These are phyloP conservation scores for Anneissia japonica DNA, from an alignment of 35 echinoderm and acorn worm species.

Conservation along the genomic window DNA sequence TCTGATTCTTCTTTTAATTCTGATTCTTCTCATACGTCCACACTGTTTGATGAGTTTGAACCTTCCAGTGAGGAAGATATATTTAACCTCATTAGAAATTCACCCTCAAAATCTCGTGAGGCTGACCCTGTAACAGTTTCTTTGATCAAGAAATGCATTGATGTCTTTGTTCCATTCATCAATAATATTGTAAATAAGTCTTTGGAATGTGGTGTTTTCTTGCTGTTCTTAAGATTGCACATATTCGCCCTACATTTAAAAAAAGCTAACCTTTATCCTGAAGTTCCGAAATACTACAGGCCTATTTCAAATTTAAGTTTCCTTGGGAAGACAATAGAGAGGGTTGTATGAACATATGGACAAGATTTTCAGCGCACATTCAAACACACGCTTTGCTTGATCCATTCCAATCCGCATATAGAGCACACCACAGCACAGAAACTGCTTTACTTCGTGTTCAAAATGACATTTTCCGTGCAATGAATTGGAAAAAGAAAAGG, in stretches of 20 bases:
- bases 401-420: slow-evolving; percentile 66
- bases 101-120: slow-evolving; percentile 9
- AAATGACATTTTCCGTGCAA: slow-evolving; percentile 48
- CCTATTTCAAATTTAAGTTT: background rate
- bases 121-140: slow-evolving; percentile 25
- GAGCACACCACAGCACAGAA: slow-evolving; percentile 42
- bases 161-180: slow-evolving; percentile 32
- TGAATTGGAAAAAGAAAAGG: too few relatives aligned
- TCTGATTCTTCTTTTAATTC: too few relatives aligned
- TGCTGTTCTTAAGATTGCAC: background rate
- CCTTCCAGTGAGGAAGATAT: slow-evolving; percentile 18
- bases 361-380: too few relatives aligned
- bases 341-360: background rate
- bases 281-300: background rate
- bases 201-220: slow-evolving; percentile 24
- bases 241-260: background rate
- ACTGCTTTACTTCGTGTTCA: slow-evolving; percentile 36
- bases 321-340: background rate
- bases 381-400: too few relatives aligned
- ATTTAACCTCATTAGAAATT: slow-evolving; percentile 36
- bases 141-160: slow-evolving; percentile 39
- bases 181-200: slow-evolving; percentile 42
- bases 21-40: too few relatives aligned
- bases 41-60: too few relatives aligned
- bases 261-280: slow-evolving; percentile 1